Evolutionary conservation across 2,113 vertebrate genomes (phyloP), one percentile per base, ranked within the genome.

Genomic region (Drymodes brunneopygia): DNA sequence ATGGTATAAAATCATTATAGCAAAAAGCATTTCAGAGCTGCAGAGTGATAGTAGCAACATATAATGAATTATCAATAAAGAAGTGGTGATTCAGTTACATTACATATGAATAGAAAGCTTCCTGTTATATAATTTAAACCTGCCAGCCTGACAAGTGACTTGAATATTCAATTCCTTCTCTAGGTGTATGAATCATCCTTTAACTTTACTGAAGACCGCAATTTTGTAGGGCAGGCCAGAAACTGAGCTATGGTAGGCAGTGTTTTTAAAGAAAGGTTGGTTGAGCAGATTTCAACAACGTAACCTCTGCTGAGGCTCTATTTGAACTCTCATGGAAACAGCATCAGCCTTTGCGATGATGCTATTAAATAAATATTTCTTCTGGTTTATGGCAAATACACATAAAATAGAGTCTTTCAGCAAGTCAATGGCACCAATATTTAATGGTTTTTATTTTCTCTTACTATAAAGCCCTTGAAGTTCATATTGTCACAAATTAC

Each of bases 51-150:
- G 95, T 33, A 66, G 96, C 95, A 95, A 97, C 95, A 97, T 96
- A 94, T 98, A 98, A 98, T 98, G 98, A 98, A 98, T 98, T 98
- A 98, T 98, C 98, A 97, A 97, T 98, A 98, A 97, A 95, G 97
- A 97, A 90, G 90, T 64, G 96, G 95, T 88, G 97, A 97, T 98
- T 97, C 93, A 40, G 96, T 98, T 98, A 96, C 86, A 97, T 97
- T 96, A 95, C 90, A 91, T 93, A 94, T 65, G 97, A 98, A 97
- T 95, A 97, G 96, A 98, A 98, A 97, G 97, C 96, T 97, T 98
- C 98, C 97, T 97, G 97, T 97, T 97, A 93, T 95, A 92, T 97
- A 89, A 96, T 97, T 98, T 97, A 96, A 95, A 94, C 91, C 95
- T 97, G 96, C 92, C 97, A 96, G 90, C 81, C 96, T 97, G 97